A percentile compares a stretch with the other conserved stretches of the same genome.
Conservation (phyloP, 2,888 invertebrate species). For the Catocala fraxini region DNA sequence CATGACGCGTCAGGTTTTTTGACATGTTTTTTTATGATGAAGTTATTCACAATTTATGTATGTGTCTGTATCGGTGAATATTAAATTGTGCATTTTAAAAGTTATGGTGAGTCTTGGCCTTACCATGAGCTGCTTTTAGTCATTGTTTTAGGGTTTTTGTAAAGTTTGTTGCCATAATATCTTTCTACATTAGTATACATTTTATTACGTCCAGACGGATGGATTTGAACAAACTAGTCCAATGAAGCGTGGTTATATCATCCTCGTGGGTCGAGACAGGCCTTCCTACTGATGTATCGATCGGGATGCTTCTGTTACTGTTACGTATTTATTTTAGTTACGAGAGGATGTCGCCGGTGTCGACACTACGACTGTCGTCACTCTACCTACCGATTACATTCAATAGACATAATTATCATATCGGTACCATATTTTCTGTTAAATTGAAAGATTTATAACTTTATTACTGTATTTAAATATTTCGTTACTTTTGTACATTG, state of each 20-base stretch:
- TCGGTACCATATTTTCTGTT: constrained; percentile 78
- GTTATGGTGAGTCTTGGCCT: constrained; percentile 80
- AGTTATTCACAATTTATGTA: constrained; percentile 87
- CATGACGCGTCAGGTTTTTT: constrained; percentile 80
- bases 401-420: constrained; percentile 64
- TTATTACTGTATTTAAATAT: constrained; percentile 80
- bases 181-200: constrained; percentile 87
- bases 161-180: constrained; percentile 88
- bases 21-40: constrained; percentile 87
- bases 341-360: constrained; percentile 47
- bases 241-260: constrained; percentile 72
- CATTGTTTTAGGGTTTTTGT: constrained; percentile 88
- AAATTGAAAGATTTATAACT: constrained; percentile 79
- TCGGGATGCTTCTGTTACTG: constrained; percentile 66
- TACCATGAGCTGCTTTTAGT: constrained; percentile 85
- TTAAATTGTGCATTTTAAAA: constrained; percentile 87
- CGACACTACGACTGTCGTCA: not conserved
- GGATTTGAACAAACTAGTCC: constrained; percentile 87
- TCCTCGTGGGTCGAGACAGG: constrained; percentile 65
- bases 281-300: constrained; percentile 62
- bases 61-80: constrained; percentile 87
- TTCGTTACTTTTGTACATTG: constrained; percentile 87
- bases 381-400: constrained; percentile 50
- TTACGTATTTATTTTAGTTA: constrained; percentile 77
- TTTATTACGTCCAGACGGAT: constrained; percentile 82